Evolutionary conservation across 2,113 vertebrate species (phyloP), one percentile per base, ranked within the genome.

Genomic region (Ascaphus truei): DNA sequence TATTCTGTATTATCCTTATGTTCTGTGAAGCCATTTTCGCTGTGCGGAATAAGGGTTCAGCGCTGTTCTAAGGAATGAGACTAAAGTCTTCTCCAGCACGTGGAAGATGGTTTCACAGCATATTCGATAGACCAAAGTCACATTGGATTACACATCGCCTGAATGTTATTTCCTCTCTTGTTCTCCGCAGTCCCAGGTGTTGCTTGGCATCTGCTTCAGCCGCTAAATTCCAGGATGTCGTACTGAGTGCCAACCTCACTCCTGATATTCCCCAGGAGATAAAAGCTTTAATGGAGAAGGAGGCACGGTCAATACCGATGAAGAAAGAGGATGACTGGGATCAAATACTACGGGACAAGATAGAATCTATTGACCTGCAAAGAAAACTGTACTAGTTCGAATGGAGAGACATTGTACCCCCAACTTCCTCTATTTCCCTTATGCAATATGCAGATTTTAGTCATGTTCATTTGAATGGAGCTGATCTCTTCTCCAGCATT

Each of bases 121-220:
- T n/a, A n/a, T n/a, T n/a, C n/a, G n/a, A 36, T 13, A 36, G 34
- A 13, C 34, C 34, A 36, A n/a, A 3, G 7, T 7, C 13, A 36
- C 7, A 36, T 37, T 5, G 10, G 5, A 37, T 15, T 2, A 37
- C 15, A 37, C 3, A 37, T 9, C 34, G 34, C 12, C 16, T 10
- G 4, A 13, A 6, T 31, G 29, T 15, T 18, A 16, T 53, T 9
- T 4, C 5, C 15, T 31, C 29, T 3, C 1, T 30, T 16, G 7
- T 16, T 16, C 7, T 16, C 29, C 77, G 79, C 51, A 37, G 1
- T 0, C 79, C 66, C 53, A 86, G 89, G 36, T 97, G 95, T 68
- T 98, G 92, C 51, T 71, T 98, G 8, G 95, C 94, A 5, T 89
- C 96, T 0, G 96, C 95, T 2, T 97, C 95, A 0, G 85, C 95